phyloP scores from a whole-genome alignment of 1,140 invertebrate species.

The Spodoptera frugiperda region DNA sequence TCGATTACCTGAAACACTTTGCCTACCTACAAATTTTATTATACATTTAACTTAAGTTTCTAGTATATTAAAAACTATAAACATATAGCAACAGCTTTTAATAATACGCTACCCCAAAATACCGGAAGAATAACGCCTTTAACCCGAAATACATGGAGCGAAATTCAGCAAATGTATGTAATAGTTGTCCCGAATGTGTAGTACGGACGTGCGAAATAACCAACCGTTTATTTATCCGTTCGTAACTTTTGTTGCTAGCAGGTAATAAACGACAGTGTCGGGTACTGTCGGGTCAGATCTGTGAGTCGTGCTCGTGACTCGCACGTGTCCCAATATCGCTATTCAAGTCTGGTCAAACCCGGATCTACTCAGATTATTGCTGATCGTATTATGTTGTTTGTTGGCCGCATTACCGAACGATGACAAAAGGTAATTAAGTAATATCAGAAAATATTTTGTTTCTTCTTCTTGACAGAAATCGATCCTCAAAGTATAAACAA shows the following conservation, averaged over 20 bases:
- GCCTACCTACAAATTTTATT: not conserved
- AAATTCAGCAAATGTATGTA: not conserved
- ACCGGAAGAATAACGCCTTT: no score
- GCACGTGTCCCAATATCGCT: constrained; percentile 25
- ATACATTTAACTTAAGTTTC: no score
- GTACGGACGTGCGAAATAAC: constrained; percentile 12
- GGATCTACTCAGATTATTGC: constrained; percentile 29
- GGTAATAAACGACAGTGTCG: constrained; percentile 16
- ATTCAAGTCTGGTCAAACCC: constrained; percentile 23
- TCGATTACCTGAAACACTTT: constrained; percentile 5
- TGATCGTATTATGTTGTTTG: not conserved
- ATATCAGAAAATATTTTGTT: not conserved
- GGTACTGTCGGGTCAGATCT: not conserved
- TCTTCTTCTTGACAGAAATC: not conserved
- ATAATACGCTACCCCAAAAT: no score
- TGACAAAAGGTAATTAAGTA: constrained; percentile 15
- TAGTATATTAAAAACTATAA: no score
- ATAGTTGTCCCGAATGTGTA: not conserved
- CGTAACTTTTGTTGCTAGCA: constrained; percentile 32
- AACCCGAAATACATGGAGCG: not conserved
- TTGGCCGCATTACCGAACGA: not conserved
- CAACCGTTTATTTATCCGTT: constrained; percentile 16
- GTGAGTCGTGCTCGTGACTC: constrained; percentile 39
- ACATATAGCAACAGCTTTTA: no score
- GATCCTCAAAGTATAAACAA: not conserved